A percentile compares a stretch with the other conserved stretches of the same genome.
Conservation (phyloP, 2,797 vertebrate species). For the Squalus acanthias region DNA sequence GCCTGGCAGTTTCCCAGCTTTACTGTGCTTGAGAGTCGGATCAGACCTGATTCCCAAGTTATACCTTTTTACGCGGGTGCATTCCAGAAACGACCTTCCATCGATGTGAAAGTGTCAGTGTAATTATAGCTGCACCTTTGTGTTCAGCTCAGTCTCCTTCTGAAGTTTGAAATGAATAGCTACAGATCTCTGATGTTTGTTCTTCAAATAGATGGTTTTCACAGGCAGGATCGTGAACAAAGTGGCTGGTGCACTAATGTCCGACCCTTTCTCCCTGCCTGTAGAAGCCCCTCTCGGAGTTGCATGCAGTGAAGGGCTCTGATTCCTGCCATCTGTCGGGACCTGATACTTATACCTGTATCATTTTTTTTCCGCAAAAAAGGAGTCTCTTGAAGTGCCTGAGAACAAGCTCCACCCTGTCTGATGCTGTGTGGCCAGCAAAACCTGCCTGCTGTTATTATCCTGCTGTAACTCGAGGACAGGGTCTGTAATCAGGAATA, state of each 20-base stretch:
- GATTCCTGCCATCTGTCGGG: background rate
- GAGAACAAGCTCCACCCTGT: background rate
- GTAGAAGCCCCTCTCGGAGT: background rate
- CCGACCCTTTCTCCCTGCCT: background rate
- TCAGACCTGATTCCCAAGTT: background rate
- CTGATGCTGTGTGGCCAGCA: background rate
- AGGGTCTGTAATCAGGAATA: slow-evolving; percentile 39
- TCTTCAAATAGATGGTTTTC: background rate
- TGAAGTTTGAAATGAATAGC: background rate
- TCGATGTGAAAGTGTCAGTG: background rate
- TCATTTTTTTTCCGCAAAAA: background rate
- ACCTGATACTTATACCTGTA: background rate
- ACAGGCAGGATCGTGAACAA: background rate
- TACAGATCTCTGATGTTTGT: background rate
- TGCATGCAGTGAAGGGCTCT: background rate
- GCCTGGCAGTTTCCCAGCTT: background rate
- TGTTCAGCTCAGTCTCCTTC: background rate
- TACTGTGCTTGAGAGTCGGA: background rate
- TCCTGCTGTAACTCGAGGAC: background rate
- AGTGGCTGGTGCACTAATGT: background rate
- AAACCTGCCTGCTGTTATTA: background rate
- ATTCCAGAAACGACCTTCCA: background rate
- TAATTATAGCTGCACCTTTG: background rate
- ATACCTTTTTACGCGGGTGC: background rate
- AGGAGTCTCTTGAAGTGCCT: background rate